Percentiles rank a stretch among this genome's conserved stretches.
Conservation (phyloP, 2,888 invertebrate species). For the Sphecodes monilicornis region DNA sequence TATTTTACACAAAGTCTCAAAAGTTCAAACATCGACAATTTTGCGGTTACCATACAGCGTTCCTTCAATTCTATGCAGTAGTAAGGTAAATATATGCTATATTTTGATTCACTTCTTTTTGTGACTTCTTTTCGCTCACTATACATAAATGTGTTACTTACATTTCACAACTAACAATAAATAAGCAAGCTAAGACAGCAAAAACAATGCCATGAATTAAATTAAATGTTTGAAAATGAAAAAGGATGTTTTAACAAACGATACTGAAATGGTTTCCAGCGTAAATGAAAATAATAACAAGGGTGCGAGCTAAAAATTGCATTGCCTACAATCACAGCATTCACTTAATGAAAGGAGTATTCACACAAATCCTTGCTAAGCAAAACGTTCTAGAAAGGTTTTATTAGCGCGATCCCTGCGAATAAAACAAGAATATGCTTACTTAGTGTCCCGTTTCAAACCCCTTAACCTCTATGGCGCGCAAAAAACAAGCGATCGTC, state of each 20-base stretch:
- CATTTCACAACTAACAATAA: not conserved
- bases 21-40: too few species aligned
- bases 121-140: too few species aligned
- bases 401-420: constrained; percentile 32
- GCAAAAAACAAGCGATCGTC: constrained; percentile 43
- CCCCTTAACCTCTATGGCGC: constrained; percentile 32
- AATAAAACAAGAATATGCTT: constrained; percentile 56
- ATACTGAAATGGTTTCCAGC: not conserved
- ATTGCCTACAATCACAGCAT: constrained; percentile 56
- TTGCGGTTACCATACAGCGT: too few species aligned
- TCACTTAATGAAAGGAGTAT: constrained; percentile 65
- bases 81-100: too few species aligned
- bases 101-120: too few species aligned
- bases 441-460: constrained; percentile 66
- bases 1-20: too few species aligned
- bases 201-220: not conserved
- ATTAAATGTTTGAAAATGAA: not conserved
- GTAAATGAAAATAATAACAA: constrained; percentile 11
- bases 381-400: constrained; percentile 56
- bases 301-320: constrained; percentile 27
- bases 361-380: constrained; percentile 51
- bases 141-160: too few species aligned
- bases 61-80: too few species aligned
- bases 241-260: not conserved
- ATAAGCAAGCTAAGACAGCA: not conserved